These are phyloP conservation scores for Lasius platythorax DNA, from an alignment of 2,888 invertebrate genomes.

Conservation along the genomic window DNA sequence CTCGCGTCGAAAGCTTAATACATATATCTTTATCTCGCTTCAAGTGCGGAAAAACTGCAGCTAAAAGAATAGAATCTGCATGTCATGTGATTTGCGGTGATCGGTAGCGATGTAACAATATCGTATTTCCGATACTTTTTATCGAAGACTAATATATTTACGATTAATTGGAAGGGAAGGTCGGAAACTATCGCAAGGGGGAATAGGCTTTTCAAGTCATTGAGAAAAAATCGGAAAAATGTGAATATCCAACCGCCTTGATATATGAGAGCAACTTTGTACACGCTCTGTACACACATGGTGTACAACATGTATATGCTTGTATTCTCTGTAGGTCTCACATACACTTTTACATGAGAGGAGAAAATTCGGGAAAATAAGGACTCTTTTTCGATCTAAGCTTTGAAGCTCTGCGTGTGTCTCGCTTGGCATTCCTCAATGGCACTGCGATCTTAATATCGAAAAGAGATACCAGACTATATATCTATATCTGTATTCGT, in stretches of 20 bases:
- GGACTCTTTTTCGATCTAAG: constrained; percentile 70
- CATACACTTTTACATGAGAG: constrained; percentile 68
- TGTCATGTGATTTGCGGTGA: neutral
- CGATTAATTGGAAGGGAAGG: neutral
- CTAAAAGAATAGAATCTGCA: neutral
- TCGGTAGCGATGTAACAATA: neutral
- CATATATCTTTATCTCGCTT: neutral
- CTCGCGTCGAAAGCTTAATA: neutral
- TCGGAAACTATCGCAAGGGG: neutral
- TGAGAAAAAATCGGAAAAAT: neutral
- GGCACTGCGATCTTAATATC: constrained; percentile 15
- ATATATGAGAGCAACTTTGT: constrained; percentile 30
- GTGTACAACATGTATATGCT: constrained; percentile 28
- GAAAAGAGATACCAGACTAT: neutral
- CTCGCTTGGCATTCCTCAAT: constrained; percentile 52
- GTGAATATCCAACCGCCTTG: constrained; percentile 11
- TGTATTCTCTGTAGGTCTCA: constrained; percentile 71
- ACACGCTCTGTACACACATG: neutral
- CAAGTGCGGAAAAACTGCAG: neutral
- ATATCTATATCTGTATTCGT: neutral
- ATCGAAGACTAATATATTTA: neutral
- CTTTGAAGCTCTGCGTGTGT: constrained; percentile 57
- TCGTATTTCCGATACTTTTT: neutral
- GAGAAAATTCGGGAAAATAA: constrained; percentile 34
- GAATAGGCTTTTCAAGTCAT: constrained; percentile 6